These are phyloP conservation scores for Setipinna tenuifilis DNA, from an alignment of 2,797 vertebrate species.

Conservation along the genomic window DNA sequence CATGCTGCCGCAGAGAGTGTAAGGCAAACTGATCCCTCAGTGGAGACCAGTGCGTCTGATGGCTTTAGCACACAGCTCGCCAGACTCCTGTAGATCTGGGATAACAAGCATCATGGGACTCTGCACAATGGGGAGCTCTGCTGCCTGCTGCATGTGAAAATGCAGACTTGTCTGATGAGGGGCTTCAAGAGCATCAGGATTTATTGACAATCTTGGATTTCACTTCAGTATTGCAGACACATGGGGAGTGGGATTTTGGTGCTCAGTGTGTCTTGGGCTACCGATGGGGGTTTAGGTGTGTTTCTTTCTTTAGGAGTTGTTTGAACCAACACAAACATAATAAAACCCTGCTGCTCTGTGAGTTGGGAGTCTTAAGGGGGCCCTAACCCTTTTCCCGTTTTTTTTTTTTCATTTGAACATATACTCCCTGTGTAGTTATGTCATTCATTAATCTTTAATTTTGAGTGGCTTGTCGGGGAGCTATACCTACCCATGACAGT, in stretches of 20 bases:
- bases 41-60: slow-evolving; percentile 52
- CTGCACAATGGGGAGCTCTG: slow-evolving; percentile 52
- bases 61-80: slow-evolving; percentile 60
- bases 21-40: slow-evolving; percentile 50
- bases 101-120: slow-evolving; percentile 65
- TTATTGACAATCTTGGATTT: slow-evolving; percentile 65
- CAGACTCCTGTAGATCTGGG: slow-evolving; percentile 54
- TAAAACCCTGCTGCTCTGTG: slow-evolving; percentile 52
- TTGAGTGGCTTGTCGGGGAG: neutral
- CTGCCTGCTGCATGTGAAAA: slow-evolving; percentile 59
- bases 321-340: slow-evolving; percentile 68
- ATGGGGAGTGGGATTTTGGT: slow-evolving; percentile 53
- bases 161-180: slow-evolving; percentile 56
- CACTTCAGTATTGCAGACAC: slow-evolving; percentile 50
- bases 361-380: slow-evolving; percentile 37
- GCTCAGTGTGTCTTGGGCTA: slow-evolving; percentile 51
- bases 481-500: slow-evolving; percentile 82
- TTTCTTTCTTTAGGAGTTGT: slow-evolving; percentile 28
- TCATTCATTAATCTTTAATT: slow-evolving; percentile 24
- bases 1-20: slow-evolving; percentile 52
- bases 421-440: slow-evolving; percentile 29
- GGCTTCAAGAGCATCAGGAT: slow-evolving; percentile 54
- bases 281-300: slow-evolving; percentile 31
- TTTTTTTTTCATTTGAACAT: slow-evolving; percentile 44
- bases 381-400: slow-evolving; percentile 46